These are phyloP conservation scores for Sebastes schlegelii DNA, from an alignment of 2,113 vertebrate species.

Conservation along the genomic window DNA sequence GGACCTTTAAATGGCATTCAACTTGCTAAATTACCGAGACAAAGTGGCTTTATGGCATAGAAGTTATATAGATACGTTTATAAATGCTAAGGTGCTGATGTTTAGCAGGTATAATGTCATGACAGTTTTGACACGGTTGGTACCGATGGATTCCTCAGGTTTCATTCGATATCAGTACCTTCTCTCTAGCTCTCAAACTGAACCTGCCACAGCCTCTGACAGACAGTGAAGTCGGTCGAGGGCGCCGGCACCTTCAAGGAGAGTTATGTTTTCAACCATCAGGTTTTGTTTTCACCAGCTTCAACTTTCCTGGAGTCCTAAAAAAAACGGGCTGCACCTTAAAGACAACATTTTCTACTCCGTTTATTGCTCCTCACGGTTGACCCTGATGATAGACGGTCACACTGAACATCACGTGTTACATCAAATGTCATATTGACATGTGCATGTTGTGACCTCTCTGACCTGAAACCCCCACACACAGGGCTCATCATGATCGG, in stretches of 20 bases:
- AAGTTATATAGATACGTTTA: too few relatives aligned
- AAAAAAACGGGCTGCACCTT: background rate
- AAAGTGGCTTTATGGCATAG: background rate
- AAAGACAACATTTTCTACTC: background rate
- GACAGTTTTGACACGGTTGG: too few relatives aligned
- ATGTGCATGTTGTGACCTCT: background rate
- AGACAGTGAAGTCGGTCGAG: too few relatives aligned
- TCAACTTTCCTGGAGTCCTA: background rate
- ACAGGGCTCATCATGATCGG: constrained; percentile 98
- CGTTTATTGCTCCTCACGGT: background rate
- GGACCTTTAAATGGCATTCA: background rate
- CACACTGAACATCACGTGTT: background rate
- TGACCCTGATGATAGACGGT: background rate
- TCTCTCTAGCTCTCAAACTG: too few relatives aligned
- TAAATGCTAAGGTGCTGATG: background rate
- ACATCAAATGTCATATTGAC: background rate
- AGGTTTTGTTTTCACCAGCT: background rate
- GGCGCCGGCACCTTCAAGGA: too few relatives aligned
- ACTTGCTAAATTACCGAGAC: background rate
- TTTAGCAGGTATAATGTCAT: background rate
- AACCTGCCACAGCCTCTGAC: too few relatives aligned
- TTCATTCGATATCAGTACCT: too few relatives aligned
- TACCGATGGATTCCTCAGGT: too few relatives aligned
- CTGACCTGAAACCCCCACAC: constrained; percentile 59
- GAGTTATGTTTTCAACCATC: background rate